Evolutionary conservation across 2,797 vertebrate species (phyloP).

Genomic region (Malacoraja senta): DNA sequence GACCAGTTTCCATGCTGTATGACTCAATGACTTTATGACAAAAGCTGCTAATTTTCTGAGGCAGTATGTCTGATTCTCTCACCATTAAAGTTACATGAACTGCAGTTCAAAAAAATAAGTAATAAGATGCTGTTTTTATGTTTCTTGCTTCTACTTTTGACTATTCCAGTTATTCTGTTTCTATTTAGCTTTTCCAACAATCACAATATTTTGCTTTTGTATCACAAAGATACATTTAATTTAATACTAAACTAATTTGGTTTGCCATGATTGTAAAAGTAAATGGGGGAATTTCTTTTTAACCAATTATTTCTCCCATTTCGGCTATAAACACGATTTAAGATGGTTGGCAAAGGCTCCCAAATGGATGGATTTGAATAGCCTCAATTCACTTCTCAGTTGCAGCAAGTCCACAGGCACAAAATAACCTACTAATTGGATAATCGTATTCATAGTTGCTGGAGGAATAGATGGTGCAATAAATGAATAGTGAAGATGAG

Average conservation of each 20-base stretch:
- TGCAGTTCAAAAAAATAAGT: no score
- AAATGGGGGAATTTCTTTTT: not conserved
- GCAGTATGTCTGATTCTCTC: no score
- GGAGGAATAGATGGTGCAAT: not conserved
- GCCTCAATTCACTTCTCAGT: not conserved
- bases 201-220: no score
- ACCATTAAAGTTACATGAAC: no score
- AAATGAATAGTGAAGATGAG: not conserved
- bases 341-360: not conserved
- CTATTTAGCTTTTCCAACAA: no score
- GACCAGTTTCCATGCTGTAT: no score
- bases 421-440: conserved; percentile 5
- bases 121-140: no score
- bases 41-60: no score
- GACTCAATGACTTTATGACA: no score
- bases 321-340: not conserved
- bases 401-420: not conserved
- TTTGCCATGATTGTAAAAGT: not conserved
- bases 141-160: no score
- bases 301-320: not conserved
- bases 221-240: not conserved
- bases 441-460: not conserved
- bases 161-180: no score
- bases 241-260: not conserved
- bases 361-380: not conserved